Percentiles rank a stretch among this genome's conserved stretches.
Evolutionary conservation across 2,888 invertebrate genomes (phyloP).

Genomic region (Phyto melanocephala): DNA sequence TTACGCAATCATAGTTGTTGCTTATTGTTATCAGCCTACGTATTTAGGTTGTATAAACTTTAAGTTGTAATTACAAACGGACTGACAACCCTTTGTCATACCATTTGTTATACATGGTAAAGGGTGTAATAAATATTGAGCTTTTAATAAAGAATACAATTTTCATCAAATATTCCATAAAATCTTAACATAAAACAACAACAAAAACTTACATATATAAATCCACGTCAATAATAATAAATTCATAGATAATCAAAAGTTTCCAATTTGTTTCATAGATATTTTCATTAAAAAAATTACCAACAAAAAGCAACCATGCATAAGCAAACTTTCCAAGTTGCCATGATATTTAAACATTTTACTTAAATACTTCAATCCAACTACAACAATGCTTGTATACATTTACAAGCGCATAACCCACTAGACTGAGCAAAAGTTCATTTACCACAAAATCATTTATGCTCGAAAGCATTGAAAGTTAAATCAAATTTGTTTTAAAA

Average conservation of each 20-base stretch:
- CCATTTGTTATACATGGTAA: too few species aligned
- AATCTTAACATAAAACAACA: background rate
- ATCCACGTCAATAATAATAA: background rate
- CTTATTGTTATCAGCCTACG: too few species aligned
- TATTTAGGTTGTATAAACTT: too few species aligned
- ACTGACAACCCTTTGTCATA: too few species aligned
- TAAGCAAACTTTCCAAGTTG: background rate
- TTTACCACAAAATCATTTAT: background rate
- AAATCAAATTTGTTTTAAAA: constrained; percentile 9
- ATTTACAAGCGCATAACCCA: background rate
- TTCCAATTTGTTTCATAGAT: background rate
- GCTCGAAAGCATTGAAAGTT: background rate
- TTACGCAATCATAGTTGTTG: too few species aligned
- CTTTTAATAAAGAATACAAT: too few species aligned
- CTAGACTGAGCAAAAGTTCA: background rate
- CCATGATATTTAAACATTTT: background rate
- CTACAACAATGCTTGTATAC: too few species aligned
- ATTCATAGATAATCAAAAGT: constrained; percentile 7
- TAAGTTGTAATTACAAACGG: too few species aligned
- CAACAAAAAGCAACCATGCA: background rate
- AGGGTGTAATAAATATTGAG: too few species aligned
- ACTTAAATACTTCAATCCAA: background rate
- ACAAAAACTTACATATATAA: background rate
- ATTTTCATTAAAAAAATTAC: background rate
- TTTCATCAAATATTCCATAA: background rate